A percentile compares a stretch with the other conserved stretches of the same genome.
Evolutionary conservation across 37 sponge, comb jelly and placozoan species (phyloP).

Genomic region (Chondrosia reniformis): DNA sequence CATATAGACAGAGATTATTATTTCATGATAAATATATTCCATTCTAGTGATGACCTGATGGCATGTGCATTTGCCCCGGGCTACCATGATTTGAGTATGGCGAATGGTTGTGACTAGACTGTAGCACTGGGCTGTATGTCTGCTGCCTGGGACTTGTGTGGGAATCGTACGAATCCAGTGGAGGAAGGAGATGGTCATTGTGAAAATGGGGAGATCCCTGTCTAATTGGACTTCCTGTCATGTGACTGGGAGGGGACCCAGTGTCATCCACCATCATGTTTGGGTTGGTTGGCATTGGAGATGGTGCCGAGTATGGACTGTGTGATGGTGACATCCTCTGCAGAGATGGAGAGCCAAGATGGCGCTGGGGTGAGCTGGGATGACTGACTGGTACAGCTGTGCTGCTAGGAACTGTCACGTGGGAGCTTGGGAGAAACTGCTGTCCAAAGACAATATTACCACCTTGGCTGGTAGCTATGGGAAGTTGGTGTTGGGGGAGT

Average conservation of each 20-base stretch:
- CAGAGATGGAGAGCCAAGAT: slow-evolving; percentile 24
- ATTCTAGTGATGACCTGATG: too few relatives aligned
- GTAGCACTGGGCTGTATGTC: slow-evolving; percentile 28
- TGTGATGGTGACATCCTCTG: slow-evolving; percentile 35
- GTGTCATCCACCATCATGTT: slow-evolving; percentile 67
- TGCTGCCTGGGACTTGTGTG: slow-evolving; percentile 56
- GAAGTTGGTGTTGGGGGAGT: slow-evolving; percentile 13
- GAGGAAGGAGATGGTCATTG: slow-evolving; percentile 22
- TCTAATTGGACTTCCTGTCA: slow-evolving; percentile 20
- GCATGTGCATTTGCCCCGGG: slow-evolving; percentile 19
- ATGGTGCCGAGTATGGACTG: slow-evolving; percentile 5
- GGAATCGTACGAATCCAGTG: slow-evolving; percentile 16
- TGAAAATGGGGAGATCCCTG: slow-evolving; percentile 29
- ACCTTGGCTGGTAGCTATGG: neutral
- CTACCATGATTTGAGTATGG: slow-evolving; percentile 55
- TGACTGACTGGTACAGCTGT: slow-evolving; percentile 43
- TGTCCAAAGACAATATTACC: slow-evolving; percentile 4
- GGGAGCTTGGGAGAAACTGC: slow-evolving; percentile 20
- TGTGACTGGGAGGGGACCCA: slow-evolving; percentile 27
- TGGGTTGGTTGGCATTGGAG: slow-evolving; percentile 39
- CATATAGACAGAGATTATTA: too few relatives aligned
- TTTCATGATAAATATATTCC: too few relatives aligned
- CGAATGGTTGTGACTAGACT: slow-evolving; percentile 31
- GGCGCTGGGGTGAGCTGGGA: slow-evolving; percentile 59
- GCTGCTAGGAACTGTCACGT: slow-evolving; percentile 20